Evolutionary conservation across 2,797 vertebrate genomes (phyloP).

Genomic region (Neopelma chrysocephalum): DNA sequence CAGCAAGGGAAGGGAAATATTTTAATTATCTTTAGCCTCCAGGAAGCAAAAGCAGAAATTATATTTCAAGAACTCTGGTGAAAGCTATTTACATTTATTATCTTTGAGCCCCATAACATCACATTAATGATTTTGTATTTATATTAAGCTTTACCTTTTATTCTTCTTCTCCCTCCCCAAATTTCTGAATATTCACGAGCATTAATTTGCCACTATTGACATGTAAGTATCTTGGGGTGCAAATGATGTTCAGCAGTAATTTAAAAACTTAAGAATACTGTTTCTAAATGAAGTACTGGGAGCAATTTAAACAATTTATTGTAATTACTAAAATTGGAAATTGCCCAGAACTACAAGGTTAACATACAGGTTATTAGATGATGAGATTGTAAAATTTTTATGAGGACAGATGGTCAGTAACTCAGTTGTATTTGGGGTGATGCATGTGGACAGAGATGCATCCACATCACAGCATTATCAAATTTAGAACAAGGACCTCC

Average conservation of each 20-base stretch:
- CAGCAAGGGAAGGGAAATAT: neutral
- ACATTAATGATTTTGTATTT: neutral
- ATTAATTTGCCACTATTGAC: neutral
- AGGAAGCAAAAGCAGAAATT: neutral
- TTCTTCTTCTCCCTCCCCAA: neutral
- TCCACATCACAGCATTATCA: accelerated
- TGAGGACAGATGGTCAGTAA: neutral
- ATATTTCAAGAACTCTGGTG: neutral
- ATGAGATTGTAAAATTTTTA: neutral
- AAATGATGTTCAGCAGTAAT: neutral
- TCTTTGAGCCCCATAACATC: neutral
- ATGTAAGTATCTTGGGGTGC: neutral
- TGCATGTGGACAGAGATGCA: neutral
- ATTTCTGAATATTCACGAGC: neutral
- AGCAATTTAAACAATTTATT: neutral
- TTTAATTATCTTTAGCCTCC: conserved; percentile 33
- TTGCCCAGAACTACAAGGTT: neutral
- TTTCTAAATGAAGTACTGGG: neutral
- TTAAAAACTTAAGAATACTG: neutral
- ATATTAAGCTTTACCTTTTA: neutral
- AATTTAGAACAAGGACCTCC: neutral
- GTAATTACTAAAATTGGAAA: neutral
- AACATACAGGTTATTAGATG: neutral
- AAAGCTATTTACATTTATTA: neutral
- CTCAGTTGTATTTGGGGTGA: neutral